phyloP scores from a whole-genome alignment of 2,797 vertebrate species.

The Sphenopsis melanotis region DNA sequence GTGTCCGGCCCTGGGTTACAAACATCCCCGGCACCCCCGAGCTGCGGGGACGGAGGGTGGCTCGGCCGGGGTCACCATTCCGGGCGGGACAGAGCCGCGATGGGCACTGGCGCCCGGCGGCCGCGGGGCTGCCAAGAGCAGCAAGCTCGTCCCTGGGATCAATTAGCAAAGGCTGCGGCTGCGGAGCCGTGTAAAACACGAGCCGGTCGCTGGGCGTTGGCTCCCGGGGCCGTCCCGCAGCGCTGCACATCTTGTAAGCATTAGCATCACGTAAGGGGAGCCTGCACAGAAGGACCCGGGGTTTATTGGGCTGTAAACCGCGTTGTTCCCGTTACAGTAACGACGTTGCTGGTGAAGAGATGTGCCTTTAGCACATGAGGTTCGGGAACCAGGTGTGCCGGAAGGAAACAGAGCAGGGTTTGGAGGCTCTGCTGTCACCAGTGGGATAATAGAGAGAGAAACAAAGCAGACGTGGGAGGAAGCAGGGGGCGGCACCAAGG shows the following conservation, averaged over 20 bases:
- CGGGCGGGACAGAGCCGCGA: fast-evolving
- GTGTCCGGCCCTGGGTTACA: too few relatives aligned
- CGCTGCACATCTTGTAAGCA: conserved; percentile 8
- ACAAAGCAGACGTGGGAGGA: background rate
- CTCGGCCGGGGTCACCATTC: fast-evolving
- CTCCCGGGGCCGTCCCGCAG: background rate
- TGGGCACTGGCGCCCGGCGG: fast-evolving
- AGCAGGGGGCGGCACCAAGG: background rate
- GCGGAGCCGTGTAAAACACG: conserved; percentile 1
- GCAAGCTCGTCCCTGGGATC: background rate
- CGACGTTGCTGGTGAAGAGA: background rate
- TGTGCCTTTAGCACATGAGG: background rate
- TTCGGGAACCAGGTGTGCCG: background rate
- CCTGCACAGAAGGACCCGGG: conserved; percentile 41
- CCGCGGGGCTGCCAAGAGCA: background rate
- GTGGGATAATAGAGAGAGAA: background rate
- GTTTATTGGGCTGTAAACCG: conserved; percentile 57
- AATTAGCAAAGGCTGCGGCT: background rate
- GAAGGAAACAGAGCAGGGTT: background rate
- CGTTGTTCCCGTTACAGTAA: conserved; percentile 26
- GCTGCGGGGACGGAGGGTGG: background rate
- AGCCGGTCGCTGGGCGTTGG: background rate
- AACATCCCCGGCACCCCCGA: too few relatives aligned
- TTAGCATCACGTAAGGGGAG: conserved; percentile 24
- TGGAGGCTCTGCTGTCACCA: background rate